Evolutionary conservation across 2,888 invertebrate species (phyloP), one percentile per base, ranked within the genome.

Genomic region (Eristalis tenax): DNA sequence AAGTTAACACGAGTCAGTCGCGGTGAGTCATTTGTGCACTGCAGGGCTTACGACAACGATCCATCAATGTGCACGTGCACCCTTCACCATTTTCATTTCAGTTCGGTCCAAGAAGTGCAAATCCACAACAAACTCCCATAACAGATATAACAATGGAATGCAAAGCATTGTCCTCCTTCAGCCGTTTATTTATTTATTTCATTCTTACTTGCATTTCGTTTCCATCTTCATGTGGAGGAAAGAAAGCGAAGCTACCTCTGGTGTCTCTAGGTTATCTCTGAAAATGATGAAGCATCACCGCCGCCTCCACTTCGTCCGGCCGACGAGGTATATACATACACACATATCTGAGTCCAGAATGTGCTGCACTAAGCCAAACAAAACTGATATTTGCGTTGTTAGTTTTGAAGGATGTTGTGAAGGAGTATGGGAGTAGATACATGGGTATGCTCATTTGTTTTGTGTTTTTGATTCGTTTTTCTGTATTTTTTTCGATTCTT

Each of bases 251-350:
- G 40, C 43, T 61, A 43, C 69, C 70, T 76, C 65, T 73, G 76
- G 76, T 76, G 76, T 82, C 82, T 82, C 71, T 82, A 61, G 82
- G 82, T 82, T 82, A 82, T 82, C 82, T 76, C 82, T 57, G 76
- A 26, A 71, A 76, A 82, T 82, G 82, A 82, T 76, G 82, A 82
- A 82, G 82, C 82, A 82, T 82, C 70, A 50, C 50, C 50, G 50
- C 50, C 50, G 64, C 64, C 23, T 50, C 69, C 61, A 22, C 38
- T 59, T 23, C 38, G 32, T 35, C 26, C 26, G 26, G 3, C 26
- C 26, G 18, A 18, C 50, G 50, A 50, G 18, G 32, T 66, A 40
- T 35, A 57, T 26, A 73, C 71, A 59, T 68, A 50, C 50, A n/a
- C 10, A 65, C 18, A 10, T 28, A 35, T 71, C 50, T 68, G 66